phyloP scores from a whole-genome alignment of 2,797 vertebrate species.

The Dendrocincla tyrannina region DNA sequence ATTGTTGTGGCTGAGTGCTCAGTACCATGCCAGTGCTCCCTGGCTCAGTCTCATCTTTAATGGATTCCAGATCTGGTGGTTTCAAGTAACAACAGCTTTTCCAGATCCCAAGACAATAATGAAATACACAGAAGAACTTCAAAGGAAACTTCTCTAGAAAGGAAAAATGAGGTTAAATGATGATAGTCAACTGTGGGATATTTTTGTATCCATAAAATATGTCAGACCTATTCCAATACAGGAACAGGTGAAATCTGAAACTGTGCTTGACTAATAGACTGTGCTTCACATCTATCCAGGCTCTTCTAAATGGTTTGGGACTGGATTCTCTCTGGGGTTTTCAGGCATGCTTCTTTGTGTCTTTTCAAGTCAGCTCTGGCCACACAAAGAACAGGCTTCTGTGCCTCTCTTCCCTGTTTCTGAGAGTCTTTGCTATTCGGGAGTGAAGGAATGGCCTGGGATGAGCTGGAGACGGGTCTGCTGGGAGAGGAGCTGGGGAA shows the following conservation, averaged over 20 bases:
- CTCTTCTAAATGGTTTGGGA: neutral
- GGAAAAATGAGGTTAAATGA: constrained; percentile 50
- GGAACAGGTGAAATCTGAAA: constrained; percentile 69
- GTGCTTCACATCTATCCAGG: neutral
- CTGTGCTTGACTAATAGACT: neutral
- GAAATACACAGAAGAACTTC: constrained; percentile 67
- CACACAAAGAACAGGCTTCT: neutral
- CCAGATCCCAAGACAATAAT: constrained; percentile 57
- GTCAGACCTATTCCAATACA: neutral
- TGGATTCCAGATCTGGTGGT: constrained; percentile 63
- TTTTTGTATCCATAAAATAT: constrained; percentile 54
- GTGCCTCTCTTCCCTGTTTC: neutral
- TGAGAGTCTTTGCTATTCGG: neutral
- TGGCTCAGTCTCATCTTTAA: constrained; percentile 32
- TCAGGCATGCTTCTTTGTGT: neutral
- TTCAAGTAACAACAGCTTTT: constrained; percentile 70
- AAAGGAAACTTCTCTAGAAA: constrained; percentile 51
- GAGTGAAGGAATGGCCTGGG: rapidly evolving
- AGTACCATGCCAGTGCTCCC: constrained; percentile 16
- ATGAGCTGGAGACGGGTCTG: neutral
- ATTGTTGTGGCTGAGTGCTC: constrained; percentile 14
- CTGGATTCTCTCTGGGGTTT: neutral
- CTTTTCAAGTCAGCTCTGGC: neutral
- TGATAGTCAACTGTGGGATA: constrained; percentile 34
- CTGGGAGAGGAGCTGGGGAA: neutral